Evolutionary conservation across 2,113 vertebrate species (phyloP).

Genomic region (Zosterops lateralis): DNA sequence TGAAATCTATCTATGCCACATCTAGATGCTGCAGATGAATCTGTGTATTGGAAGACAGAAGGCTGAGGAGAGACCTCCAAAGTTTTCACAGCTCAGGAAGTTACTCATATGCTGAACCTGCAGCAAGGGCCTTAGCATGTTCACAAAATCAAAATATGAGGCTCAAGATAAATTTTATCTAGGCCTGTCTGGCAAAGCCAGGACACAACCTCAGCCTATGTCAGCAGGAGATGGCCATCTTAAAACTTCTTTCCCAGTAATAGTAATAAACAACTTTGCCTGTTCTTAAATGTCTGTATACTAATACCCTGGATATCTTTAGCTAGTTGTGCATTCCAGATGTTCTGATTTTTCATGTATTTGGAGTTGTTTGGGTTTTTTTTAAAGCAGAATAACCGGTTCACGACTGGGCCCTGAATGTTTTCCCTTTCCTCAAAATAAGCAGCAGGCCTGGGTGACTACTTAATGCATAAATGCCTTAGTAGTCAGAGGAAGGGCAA

Average conservation of each 20-base stretch:
- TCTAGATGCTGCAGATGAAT: neutral
- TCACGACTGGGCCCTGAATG: neutral
- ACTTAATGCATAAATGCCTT: neutral
- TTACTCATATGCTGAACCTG: fast-evolving
- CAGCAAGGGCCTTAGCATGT: neutral
- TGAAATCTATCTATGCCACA: neutral
- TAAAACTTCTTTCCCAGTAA: neutral
- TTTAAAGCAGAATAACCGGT: neutral
- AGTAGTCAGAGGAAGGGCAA: neutral
- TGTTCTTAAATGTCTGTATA: neutral
- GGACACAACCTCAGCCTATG: neutral
- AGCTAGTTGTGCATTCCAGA: neutral
- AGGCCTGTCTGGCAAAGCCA: neutral
- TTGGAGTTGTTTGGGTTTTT: neutral
- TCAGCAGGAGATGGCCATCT: neutral
- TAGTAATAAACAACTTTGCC: neutral
- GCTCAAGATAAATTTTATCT: neutral
- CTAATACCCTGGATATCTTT: neutral
- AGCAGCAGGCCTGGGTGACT: neutral
- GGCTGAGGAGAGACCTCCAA: neutral
- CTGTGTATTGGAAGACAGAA: neutral
- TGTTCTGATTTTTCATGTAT: neutral
- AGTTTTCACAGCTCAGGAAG: neutral
- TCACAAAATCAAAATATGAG: neutral
- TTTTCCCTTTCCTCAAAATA: neutral